phyloP scores from a whole-genome alignment of 2,888 invertebrate genomes.

The Sabatieria punctata region DNA sequence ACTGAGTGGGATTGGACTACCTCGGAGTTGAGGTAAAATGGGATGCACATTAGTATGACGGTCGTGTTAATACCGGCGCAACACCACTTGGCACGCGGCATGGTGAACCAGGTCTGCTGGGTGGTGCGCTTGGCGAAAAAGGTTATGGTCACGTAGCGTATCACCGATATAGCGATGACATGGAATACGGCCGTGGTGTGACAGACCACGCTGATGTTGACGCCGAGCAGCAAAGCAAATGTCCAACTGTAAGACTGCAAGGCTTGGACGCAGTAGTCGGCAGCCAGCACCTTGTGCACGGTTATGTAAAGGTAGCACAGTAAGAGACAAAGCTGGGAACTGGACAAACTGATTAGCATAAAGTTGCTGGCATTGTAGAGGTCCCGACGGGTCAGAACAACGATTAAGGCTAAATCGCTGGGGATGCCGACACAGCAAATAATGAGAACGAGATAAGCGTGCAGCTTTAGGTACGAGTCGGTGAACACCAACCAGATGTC shows the following conservation, averaged over 20 bases:
- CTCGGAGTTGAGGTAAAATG: slow-evolving; percentile 1
- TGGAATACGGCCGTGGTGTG: slow-evolving; percentile 3
- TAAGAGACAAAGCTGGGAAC: background rate
- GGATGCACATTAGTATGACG: background rate
- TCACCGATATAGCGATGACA: background rate
- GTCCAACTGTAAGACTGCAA: background rate
- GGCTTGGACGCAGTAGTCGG: background rate
- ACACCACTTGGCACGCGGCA: background rate
- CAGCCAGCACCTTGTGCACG: background rate
- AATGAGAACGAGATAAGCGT: background rate
- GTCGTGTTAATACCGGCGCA: background rate
- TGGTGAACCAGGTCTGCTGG: background rate
- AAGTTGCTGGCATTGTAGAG: background rate
- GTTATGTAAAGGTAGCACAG: background rate
- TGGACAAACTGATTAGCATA: background rate
- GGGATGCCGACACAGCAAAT: background rate
- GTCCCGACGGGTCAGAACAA: background rate
- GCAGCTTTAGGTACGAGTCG: background rate
- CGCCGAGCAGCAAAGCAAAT: background rate
- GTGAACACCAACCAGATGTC: no score
- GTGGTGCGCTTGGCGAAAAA: background rate
- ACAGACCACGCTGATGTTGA: background rate
- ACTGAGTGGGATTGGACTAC: background rate
- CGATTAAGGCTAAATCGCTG: background rate
- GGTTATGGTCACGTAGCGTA: background rate